These are phyloP conservation scores for Ormyrus nitidulus DNA, from an alignment of 2,888 invertebrate genomes.

Conservation along the genomic window DNA sequence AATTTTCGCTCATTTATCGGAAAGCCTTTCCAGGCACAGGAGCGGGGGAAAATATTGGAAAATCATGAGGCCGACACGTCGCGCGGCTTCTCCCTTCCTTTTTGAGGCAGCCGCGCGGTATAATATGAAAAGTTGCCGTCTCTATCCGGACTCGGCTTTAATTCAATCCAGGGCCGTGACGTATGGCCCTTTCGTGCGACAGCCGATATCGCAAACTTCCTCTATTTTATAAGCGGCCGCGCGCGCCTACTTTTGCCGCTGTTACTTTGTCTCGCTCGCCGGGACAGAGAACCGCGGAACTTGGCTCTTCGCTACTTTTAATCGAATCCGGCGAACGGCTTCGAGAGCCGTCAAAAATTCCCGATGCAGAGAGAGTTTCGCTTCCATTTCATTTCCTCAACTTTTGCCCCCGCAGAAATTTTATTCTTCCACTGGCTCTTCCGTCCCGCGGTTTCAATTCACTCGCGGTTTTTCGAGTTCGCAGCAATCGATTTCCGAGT, in stretches of 20 bases:
- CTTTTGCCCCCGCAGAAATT: background rate
- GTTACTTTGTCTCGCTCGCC: constrained; percentile 20
- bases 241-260: background rate
- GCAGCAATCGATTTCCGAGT: too few species aligned
- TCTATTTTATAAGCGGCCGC: constrained; percentile 50
- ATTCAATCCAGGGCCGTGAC: constrained; percentile 62
- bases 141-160: constrained; percentile 55
- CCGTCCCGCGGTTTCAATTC: constrained; percentile 18
- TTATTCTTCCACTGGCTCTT: background rate
- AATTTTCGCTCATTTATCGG: too few species aligned
- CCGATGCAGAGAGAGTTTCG: constrained; percentile 11
- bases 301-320: constrained; percentile 45
- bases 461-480: background rate
- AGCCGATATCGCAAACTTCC: constrained; percentile 61
- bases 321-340: constrained; percentile 24
- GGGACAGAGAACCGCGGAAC: constrained; percentile 34
- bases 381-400: constrained; percentile 27
- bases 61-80: constrained; percentile 60
- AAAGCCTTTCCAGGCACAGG: background rate
- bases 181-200: constrained; percentile 60
- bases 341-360: constrained; percentile 44
- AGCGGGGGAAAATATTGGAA: constrained; percentile 60
- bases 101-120: constrained; percentile 25
- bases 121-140: constrained; percentile 62
- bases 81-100: background rate